Percentiles rank a stretch among this genome's conserved stretches.
These are phyloP conservation scores for Meiosimyza decipiens DNA, from an alignment of 2,888 invertebrate species.

Conservation along the genomic window DNA sequence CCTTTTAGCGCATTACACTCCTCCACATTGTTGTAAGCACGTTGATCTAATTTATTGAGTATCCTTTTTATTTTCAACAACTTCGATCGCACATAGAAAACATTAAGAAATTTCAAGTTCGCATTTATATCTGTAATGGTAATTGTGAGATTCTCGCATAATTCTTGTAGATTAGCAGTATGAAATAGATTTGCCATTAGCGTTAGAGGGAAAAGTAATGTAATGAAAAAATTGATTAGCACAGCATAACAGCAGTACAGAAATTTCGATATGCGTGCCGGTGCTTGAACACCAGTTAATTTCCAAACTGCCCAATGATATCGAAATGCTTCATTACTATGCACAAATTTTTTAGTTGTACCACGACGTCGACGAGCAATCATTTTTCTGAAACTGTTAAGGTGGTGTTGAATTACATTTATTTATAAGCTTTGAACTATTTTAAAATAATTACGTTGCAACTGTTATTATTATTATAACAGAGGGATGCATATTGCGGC, in stretches of 20 bases:
- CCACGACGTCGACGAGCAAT: not conserved
- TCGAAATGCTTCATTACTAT: constrained; percentile 53
- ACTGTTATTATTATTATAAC: too few species aligned
- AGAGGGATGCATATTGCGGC: too few species aligned
- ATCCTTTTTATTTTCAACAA: constrained; percentile 49
- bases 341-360: constrained; percentile 17
- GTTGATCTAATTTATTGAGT: constrained; percentile 45
- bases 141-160: constrained; percentile 61
- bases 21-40: constrained; percentile 36
- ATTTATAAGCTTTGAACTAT: too few species aligned
- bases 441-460: too few species aligned
- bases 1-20: constrained; percentile 48
- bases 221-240: constrained; percentile 53
- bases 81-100: constrained; percentile 53
- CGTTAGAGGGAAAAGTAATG: constrained; percentile 59
- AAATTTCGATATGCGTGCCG: constrained; percentile 33
- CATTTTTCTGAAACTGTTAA: too few species aligned
- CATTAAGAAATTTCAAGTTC: constrained; percentile 60
- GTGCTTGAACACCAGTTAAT: constrained; percentile 54
- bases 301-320: constrained; percentile 62
- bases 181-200: constrained; percentile 54
- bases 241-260: constrained; percentile 49
- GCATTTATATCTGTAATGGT: constrained; percentile 59
- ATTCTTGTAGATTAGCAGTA: constrained; percentile 49
- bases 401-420: too few species aligned